phyloP scores from a whole-genome alignment of 2,888 invertebrate genomes.

The Celastrina argiolus region DNA sequence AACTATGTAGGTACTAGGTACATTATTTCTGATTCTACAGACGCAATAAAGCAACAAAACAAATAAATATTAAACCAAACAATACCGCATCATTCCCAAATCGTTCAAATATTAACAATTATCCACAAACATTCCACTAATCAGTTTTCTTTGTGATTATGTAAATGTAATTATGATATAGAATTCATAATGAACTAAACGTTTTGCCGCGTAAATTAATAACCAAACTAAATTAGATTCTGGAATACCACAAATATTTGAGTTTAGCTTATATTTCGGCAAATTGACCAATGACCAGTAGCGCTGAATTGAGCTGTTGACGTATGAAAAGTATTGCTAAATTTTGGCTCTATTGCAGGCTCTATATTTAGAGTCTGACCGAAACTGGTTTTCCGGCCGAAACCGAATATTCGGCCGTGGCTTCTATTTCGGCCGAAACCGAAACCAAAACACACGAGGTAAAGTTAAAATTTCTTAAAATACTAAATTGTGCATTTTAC shows the following conservation, averaged over 20 bases:
- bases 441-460: too few relatives aligned
- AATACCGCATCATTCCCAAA: not conserved
- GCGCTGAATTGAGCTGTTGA: not conserved
- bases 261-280: not conserved
- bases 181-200: conserved; percentile 44
- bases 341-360: not conserved
- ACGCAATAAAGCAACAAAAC: not conserved
- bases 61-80: not conserved
- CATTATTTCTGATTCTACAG: too few relatives aligned
- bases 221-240: conserved; percentile 12
- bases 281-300: not conserved
- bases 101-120: not conserved
- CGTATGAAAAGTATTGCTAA: not conserved
- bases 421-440: too few relatives aligned
- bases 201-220: conserved; percentile 36
- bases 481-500: too few relatives aligned
- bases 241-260: conserved; percentile 15
- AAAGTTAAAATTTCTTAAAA: too few relatives aligned
- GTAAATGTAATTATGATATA: conserved; percentile 50
- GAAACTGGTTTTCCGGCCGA: too few relatives aligned
- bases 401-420: too few relatives aligned
- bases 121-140: conserved; percentile 33
- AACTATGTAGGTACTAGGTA: too few relatives aligned
- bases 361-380: too few relatives aligned
- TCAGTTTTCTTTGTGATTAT: conserved; percentile 41